Conservation (phyloP, 2,113 vertebrate species). For the Climacteris rufus region DNA sequence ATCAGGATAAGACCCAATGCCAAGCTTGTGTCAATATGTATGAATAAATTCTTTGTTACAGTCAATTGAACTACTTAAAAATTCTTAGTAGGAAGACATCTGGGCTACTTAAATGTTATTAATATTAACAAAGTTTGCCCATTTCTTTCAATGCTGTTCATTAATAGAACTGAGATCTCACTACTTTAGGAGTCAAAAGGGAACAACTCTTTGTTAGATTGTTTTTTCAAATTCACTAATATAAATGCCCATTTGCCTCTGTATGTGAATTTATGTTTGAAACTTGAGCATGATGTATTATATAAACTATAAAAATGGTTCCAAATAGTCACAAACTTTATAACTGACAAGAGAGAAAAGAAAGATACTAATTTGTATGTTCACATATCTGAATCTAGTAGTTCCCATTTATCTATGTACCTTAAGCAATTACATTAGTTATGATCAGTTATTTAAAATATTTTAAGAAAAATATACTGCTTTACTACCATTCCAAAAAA, state of each 20-base stretch:
- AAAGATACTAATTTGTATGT: background rate
- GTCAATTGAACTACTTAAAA: background rate
- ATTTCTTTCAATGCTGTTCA: background rate
- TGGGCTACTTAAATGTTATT: background rate
- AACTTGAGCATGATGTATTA: background rate
- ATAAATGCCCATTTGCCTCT: background rate
- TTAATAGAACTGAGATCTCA: background rate
- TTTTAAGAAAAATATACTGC: background rate
- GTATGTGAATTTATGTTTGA: background rate
- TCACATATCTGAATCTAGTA: background rate
- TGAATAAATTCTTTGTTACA: background rate
- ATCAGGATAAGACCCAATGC: background rate
- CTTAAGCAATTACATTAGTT: background rate
- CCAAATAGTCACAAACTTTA: background rate
- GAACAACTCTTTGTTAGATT: background rate
- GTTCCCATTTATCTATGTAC: background rate
- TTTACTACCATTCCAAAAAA: background rate
- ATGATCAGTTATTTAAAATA: background rate
- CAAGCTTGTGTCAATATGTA: background rate
- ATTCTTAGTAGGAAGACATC: background rate
- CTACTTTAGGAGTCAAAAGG: background rate
- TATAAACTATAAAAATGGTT: background rate
- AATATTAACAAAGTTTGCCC: background rate
- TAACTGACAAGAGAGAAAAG: background rate
- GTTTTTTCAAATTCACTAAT: background rate